Conservation (phyloP, 1,140 invertebrate genomes). For the Prorops nasuta region DNA sequence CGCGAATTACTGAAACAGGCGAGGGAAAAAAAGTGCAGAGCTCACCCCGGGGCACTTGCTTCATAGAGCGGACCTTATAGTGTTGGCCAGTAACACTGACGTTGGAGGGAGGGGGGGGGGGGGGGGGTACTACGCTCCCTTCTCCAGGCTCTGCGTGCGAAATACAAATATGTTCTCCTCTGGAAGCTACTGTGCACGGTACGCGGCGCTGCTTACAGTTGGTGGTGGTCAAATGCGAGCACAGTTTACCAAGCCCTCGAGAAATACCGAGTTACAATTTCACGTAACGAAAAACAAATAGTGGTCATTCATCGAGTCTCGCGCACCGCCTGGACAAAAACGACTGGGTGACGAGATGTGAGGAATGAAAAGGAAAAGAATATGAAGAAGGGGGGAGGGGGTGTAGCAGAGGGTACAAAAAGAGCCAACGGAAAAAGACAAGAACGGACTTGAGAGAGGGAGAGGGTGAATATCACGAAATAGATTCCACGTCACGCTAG, state of each 20-base stretch:
- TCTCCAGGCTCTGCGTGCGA: slow-evolving; percentile 11
- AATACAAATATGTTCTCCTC: slow-evolving; percentile 25
- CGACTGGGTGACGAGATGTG: background rate
- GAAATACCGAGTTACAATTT: slow-evolving; percentile 38
- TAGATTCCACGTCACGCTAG: slow-evolving; percentile 10
- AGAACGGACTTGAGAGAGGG: background rate
- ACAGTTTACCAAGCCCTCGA: slow-evolving; percentile 41
- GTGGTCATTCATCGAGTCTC: slow-evolving; percentile 23
- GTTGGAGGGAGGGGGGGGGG: slow-evolving; percentile 6
- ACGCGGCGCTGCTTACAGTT: slow-evolving; percentile 22
- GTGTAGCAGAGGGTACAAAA: slow-evolving; percentile 8
- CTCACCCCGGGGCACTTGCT: too few species aligned
- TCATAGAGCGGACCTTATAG: too few species aligned
- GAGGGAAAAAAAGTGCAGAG: too few species aligned
- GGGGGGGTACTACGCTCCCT: background rate
- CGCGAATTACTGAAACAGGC: too few species aligned
- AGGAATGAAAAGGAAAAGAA: slow-evolving; percentile 2
- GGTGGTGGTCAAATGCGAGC: slow-evolving; percentile 37
- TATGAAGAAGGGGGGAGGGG: background rate
- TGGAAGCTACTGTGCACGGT: background rate
- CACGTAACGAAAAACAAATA: slow-evolving; percentile 48
- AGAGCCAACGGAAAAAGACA: slow-evolving; percentile 3
- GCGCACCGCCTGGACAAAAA: too few species aligned
- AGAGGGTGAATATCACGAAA: slow-evolving; percentile 6
- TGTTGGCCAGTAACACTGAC: too few species aligned